Base-by-base conservation (phyloP, 2,888 invertebrate species). In the Candidula unifasciata region DNA sequence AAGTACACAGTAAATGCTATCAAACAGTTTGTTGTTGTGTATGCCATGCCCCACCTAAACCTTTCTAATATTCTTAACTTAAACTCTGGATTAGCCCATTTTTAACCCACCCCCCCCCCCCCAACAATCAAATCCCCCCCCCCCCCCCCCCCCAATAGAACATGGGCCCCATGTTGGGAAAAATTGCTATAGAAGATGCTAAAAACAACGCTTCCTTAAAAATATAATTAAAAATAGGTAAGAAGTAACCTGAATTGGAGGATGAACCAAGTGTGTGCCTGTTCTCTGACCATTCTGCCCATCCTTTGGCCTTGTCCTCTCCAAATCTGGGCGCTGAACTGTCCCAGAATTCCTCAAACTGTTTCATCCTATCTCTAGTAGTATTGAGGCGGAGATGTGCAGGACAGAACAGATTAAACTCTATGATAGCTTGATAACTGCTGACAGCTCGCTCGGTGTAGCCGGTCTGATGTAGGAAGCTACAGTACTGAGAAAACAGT, bases 271-370 rank as follows among this genome's bases (percentile, higher is more conserved):
- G 10, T 37, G 2, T 30, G 30, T 76, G 13, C 37, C 35, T 54
- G 18, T 73, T 71, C n/a, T 86, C 82, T 24, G 60, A 86, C 88
- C 93, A 93, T 27, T 89, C 83, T 68, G 87, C 88, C 94, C 94
- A 94, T 0, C 94, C 94, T 57, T 86, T 81, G 13, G 93, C 92
- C 13, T 89, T 91, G 8, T 87, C 86, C 87, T 94, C 94, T 33
- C 94, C 94, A 88, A 94, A 91, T 85, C 94, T 90, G 24, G 94
- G 88, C 54, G 91, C 91, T 37, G 91, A 90, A 87, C 93, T 92
- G 79, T 94, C 94, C 94, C 94, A 94, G 89, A 94, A 94, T 35
- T 92, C 91, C 87, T 94, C 93, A 89, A 94, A 92, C 60, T 91
- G 88, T 30, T 89, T 87, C 57, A 92, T 86, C 74, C 89, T 90